These are phyloP conservation scores for Phyllotreta striolata DNA, from an alignment of 2,888 invertebrate genomes.

Conservation along the genomic window DNA sequence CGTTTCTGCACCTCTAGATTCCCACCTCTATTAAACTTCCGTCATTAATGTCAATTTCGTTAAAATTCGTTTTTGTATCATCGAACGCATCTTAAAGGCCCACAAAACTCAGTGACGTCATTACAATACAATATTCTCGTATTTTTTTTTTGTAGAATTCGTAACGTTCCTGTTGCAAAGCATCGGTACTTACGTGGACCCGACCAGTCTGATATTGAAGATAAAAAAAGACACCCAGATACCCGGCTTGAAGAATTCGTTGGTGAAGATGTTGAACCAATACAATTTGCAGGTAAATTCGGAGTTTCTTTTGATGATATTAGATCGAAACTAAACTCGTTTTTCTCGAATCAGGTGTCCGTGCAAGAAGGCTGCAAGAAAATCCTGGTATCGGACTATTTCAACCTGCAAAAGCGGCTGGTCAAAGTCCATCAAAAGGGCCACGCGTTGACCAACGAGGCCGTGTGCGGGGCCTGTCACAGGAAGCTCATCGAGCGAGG, in stretches of 20 bases:
- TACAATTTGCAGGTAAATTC: conserved; percentile 88
- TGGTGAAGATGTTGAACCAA: conserved; percentile 95
- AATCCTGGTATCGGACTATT: conserved; percentile 90
- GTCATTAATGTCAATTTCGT: no score
- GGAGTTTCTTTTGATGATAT: no score
- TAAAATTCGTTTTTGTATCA: no score
- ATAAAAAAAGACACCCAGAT: conserved; percentile 87
- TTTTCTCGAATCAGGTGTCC: no score
- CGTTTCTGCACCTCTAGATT: no score
- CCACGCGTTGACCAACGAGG: conserved; percentile 76
- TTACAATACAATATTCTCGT: no score
- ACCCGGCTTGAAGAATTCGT: conserved; percentile 86
- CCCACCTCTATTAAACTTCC: no score
- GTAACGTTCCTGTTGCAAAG: conserved; percentile 75
- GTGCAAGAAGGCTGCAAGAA: conserved; percentile 90
- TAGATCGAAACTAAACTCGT: no score
- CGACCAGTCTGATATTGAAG: conserved; percentile 79
- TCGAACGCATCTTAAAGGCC: no score
- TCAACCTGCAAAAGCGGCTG: conserved; percentile 83
- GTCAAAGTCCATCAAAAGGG: conserved; percentile 82
- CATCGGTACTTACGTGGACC: conserved; percentile 88
- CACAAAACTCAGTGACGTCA: no score
- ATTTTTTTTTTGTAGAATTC: conserved; percentile 63
- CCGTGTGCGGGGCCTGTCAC: conserved; percentile 81
- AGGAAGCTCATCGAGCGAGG: conserved; percentile 77